A percentile compares a stretch with the other conserved stretches of the same genome.
phyloP scores from a whole-genome alignment of 2,888 invertebrate genomes.

The Magallana nippona region DNA sequence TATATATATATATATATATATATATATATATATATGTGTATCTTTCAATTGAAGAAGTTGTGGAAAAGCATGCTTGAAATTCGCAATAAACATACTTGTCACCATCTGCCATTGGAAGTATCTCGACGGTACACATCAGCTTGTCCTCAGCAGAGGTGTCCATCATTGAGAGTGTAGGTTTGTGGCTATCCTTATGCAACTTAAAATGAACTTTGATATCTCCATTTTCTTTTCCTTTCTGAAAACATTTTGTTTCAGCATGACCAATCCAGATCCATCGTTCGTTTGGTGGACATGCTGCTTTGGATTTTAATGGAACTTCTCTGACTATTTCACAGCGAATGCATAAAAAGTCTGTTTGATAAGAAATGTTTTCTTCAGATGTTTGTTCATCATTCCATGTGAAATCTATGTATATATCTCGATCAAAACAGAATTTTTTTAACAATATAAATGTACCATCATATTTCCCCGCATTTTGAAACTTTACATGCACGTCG shows the following conservation, averaged over 20 bases:
- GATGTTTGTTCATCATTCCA: neutral
- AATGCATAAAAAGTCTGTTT: constrained; percentile 49
- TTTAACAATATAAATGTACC: constrained; percentile 48
- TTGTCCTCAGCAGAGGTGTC: neutral
- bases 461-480: constrained; percentile 14
- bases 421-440: constrained; percentile 49
- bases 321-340: constrained; percentile 32
- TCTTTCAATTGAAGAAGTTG: too few relatives aligned
- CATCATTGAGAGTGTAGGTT: neutral
- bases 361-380: neutral
- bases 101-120: constrained; percentile 34
- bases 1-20: too few relatives aligned
- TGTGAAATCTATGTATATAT: constrained; percentile 47
- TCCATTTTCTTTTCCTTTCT: constrained; percentile 22
- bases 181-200: constrained; percentile 41
- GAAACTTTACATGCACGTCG: constrained; percentile 50
- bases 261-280: constrained; percentile 50
- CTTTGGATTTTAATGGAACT: constrained; percentile 1
- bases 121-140: constrained; percentile 43
- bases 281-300: neutral
- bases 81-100: constrained; percentile 45
- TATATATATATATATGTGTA: too few relatives aligned
- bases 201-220: constrained; percentile 45
- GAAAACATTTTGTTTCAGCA: constrained; percentile 42
- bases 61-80: too few relatives aligned